Percentiles rank a stretch among this genome's conserved stretches.
These are phyloP conservation scores for Enchytraeus crypticus DNA, from an alignment of 2,888 invertebrate species.

Conservation along the genomic window DNA sequence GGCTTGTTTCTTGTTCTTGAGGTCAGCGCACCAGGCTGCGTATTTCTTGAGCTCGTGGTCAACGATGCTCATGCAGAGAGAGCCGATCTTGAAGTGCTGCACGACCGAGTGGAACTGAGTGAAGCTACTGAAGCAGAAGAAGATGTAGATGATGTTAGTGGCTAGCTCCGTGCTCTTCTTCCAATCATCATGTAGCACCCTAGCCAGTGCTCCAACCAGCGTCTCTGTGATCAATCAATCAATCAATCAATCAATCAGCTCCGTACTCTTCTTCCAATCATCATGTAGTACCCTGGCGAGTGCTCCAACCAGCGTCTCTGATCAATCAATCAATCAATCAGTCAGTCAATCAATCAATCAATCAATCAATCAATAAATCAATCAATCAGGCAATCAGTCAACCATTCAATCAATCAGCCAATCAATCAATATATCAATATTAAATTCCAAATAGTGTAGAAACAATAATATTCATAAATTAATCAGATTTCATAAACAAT, in stretches of 20 bases:
- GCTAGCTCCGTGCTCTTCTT: constrained; percentile 88
- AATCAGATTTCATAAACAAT: too few relatives aligned
- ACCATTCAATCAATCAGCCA: too few relatives aligned
- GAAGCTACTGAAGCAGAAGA: constrained; percentile 93
- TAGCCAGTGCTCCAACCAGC: constrained; percentile 82
- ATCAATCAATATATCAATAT: too few relatives aligned
- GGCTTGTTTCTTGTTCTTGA: constrained; percentile 40
- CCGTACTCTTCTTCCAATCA: constrained; percentile 93
- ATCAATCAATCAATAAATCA: too few relatives aligned
- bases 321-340: too few relatives aligned
- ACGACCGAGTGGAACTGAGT: constrained; percentile 88
- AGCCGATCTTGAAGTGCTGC: constrained; percentile 92
- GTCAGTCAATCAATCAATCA: too few relatives aligned
- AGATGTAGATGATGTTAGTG: constrained; percentile 90
- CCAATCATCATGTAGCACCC: constrained; percentile 95
- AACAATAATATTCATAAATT: too few relatives aligned
- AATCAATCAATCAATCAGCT: too few relatives aligned
- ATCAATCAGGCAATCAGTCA: too few relatives aligned
- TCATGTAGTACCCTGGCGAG: constrained; percentile 87
- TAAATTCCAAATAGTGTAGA: too few relatives aligned
- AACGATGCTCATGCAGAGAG: constrained; percentile 81
- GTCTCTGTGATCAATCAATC: constrained; percentile 66
- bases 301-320: too few relatives aligned
- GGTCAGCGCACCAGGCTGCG: constrained; percentile 69
- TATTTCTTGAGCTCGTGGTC: constrained; percentile 88